Base-by-base conservation (phyloP, 1,140 invertebrate species). In the Nasonia giraulti region DNA sequence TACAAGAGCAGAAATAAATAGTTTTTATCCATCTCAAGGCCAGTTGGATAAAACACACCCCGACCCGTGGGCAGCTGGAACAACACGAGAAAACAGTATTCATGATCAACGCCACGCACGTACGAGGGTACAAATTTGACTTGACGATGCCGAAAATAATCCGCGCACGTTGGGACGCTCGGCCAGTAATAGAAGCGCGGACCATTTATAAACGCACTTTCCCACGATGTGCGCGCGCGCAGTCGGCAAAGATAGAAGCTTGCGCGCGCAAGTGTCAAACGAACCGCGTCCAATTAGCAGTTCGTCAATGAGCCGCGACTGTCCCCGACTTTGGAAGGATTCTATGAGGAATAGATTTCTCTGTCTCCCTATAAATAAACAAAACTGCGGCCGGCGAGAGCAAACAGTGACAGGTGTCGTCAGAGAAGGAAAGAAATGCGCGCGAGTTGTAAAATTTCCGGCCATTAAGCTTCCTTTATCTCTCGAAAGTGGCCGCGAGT, bases 131-230 rank as follows among this genome's bases (percentile, higher is more conserved):
- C 66, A 50, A 44, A 80, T 80, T 80, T 47, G 79, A 80, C 79
- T 23, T 31, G 37, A 23, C 20, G 31, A 14, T 1, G 33, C 79
- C 79, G 44, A 80, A 80, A 80, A 80, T 80, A 80, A 80, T 78
- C 27, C 11, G 8, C 20, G 8, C 12, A 12, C 47, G 27, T 27
- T 55, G 20, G 7, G 23, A 44, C 37, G 8, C 73, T 44, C 0
- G 66, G 14, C 69, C 69, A 17, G 20, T n/a, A 76, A 76, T 76
- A 76, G 47, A 78, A 78, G 8, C 6, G 40, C 50, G 11, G 40
- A 14, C 76, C 40, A 62, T 78, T 78, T 27, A 78, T 78, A 78
- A 78, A 20, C 44, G 50, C n/a, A 78, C 66, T 80, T 80, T 80
- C 79, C 37, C 79, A 80, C 79, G 66, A 62, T 27, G 11, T n/a